A percentile compares a stretch with the other conserved stretches of the same genome.
Evolutionary conservation across 2,113 vertebrate species (phyloP).

Genomic region (Peromyscus californicus): DNA sequence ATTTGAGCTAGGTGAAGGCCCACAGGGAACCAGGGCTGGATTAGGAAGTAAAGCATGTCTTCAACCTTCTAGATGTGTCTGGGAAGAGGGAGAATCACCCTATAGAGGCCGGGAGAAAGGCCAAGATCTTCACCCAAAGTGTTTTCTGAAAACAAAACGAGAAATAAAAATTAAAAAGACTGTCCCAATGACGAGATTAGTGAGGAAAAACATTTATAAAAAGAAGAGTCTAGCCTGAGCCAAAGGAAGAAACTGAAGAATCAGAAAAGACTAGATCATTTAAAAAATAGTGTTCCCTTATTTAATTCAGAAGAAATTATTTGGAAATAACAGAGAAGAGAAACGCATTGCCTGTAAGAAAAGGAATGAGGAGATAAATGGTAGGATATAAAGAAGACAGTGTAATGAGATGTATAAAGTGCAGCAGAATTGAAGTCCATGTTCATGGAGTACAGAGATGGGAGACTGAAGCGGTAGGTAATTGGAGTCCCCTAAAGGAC

Average conservation of each 20-base stretch:
- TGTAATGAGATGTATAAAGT: background rate
- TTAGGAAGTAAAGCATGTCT: background rate
- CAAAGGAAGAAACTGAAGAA: background rate
- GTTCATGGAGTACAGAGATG: background rate
- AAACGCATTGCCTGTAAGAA: background rate
- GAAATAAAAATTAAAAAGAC: background rate
- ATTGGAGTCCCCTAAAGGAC: background rate
- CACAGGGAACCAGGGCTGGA: background rate
- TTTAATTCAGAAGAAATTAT: conserved; percentile 6
- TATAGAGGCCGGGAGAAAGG: background rate
- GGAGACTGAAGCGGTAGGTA: background rate
- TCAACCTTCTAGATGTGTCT: background rate
- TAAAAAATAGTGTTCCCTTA: background rate
- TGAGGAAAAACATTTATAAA: conserved; percentile 21
- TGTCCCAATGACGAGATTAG: background rate
- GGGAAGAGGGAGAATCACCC: background rate
- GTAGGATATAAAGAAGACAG: background rate
- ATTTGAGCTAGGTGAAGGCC: background rate
- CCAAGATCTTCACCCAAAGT: background rate
- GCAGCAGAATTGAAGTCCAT: background rate
- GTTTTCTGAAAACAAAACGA: background rate
- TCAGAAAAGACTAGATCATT: background rate
- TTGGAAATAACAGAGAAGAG: background rate
- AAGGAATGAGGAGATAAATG: background rate
- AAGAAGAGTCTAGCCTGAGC: background rate